Conservation (phyloP, 2,113 vertebrate genomes). For the Actenoides lindsayi region DNA sequence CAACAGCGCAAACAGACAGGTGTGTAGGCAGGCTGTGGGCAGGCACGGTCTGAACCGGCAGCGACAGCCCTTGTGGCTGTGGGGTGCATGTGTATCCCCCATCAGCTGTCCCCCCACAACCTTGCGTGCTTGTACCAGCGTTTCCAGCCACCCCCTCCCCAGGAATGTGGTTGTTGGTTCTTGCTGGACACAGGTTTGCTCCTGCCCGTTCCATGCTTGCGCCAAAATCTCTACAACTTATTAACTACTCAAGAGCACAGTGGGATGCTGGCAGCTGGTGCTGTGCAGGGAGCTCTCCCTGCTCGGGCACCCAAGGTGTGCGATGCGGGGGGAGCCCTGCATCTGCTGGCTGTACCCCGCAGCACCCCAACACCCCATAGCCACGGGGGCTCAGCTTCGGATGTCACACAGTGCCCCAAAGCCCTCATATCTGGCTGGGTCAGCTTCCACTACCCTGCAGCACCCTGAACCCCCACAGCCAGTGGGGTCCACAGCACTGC, state of each 20-base stretch:
- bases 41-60: neutral
- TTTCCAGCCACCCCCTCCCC: neutral
- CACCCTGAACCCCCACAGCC: neutral
- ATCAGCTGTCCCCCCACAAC: neutral
- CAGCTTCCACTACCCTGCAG: no score
- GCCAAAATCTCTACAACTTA: slow-evolving; percentile 18
- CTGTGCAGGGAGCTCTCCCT: neutral
- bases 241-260: neutral
- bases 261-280: neutral
- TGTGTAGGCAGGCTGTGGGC: neutral
- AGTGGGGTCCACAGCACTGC: neutral
- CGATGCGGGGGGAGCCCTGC: neutral
- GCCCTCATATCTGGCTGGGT: fast-evolving
- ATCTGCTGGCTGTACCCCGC: neutral
- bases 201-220: neutral
- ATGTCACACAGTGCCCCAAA: fast-evolving
- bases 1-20: neutral
- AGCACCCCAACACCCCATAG: neutral
- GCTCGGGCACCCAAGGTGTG: fast-evolving
- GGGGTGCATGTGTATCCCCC: neutral
- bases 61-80: neutral
- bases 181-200: neutral
- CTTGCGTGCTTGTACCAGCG: fast-evolving
- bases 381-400: fast-evolving
- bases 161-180: neutral